Percentiles rank a stretch among this genome's conserved stretches.
phyloP scores from a whole-genome alignment of 2,113 vertebrate species.

The Oncorhynchus kisutch region DNA sequence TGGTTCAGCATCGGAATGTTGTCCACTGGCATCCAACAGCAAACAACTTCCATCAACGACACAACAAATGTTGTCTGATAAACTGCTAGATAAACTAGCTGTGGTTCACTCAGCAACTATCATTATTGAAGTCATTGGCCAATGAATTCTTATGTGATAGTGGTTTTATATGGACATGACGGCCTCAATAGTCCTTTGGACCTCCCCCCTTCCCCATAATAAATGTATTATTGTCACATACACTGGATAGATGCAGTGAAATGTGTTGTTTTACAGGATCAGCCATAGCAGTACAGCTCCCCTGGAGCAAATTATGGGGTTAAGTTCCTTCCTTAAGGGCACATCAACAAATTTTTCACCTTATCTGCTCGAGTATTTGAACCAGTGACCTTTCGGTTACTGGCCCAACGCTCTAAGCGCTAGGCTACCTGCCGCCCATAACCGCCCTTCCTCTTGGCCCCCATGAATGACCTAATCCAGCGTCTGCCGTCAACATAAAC shows the following conservation, averaged over 20 bases:
- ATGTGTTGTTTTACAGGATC: too few relatives aligned
- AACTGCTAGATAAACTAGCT: neutral
- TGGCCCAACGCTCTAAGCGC: too few relatives aligned
- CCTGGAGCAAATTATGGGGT: too few relatives aligned
- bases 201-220: neutral
- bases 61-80: neutral
- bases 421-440: neutral
- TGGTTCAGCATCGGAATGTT: too few relatives aligned
- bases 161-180: neutral
- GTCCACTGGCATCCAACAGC: too few relatives aligned
- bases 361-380: too few relatives aligned
- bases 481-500: slow-evolving; percentile 64
- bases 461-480: slow-evolving; percentile 58
- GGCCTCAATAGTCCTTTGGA: neutral
- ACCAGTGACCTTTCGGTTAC: too few relatives aligned
- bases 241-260: too few relatives aligned
- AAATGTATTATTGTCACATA: too few relatives aligned
- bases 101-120: neutral
- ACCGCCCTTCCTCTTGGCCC: slow-evolving; percentile 24
- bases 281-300: neutral
- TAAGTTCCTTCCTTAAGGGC: too few relatives aligned
- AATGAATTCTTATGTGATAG: neutral
- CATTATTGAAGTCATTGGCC: neutral
- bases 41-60: too few relatives aligned
- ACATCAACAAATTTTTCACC: neutral